Evolutionary conservation across 2,113 vertebrate species (phyloP), one percentile per base, ranked within the genome.

Genomic region (Dicaeum eximium): DNA sequence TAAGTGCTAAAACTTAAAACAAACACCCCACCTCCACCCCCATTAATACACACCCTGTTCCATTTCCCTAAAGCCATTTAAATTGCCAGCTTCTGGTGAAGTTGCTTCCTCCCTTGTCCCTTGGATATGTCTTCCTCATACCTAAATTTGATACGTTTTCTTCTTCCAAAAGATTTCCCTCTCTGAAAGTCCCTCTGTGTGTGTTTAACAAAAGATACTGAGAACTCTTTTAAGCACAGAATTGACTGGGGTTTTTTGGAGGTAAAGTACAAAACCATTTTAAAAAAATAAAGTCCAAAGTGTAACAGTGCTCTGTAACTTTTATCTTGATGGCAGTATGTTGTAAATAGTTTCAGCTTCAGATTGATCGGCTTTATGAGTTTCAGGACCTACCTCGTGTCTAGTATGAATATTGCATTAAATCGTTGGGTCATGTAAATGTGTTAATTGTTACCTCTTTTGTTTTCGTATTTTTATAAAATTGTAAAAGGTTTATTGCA

Each of bases 291-390:
- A 85, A 94, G 97, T 97, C 95, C 97, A 97, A 98, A 98, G 97
- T 98, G 71, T 98, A 97, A 92, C 75, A 83, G 73, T 61, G 54
- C 69, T 93, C 27, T 81, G 89, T 75, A 75, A 65, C 89, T 97
- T 96, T 98, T 97, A 98, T 98, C 97, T 98, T 87, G 93, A 96
- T 96, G 90, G 74, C 80, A 86, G 45, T 88, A 2, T 92, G 96
- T 97, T 8, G 35, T 96, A 96, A 96, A 97, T 95, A 97, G 92
- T 96, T 97, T 95, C 86, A 88, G 51, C 86, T 88, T 97, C 85
- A 96, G 97, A 96, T 92, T 96, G 95, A 97, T 98, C 86, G 73
- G 56, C 80, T 97, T 97, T 97, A 97, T 96, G 95, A 93, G 77
- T 88, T 80, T 87, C 3, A 4, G 83, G 90, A 91, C 87, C 82